Base-by-base conservation (phyloP, 2,888 invertebrate genomes). In the Hermaeophaga mercurialis region DNA sequence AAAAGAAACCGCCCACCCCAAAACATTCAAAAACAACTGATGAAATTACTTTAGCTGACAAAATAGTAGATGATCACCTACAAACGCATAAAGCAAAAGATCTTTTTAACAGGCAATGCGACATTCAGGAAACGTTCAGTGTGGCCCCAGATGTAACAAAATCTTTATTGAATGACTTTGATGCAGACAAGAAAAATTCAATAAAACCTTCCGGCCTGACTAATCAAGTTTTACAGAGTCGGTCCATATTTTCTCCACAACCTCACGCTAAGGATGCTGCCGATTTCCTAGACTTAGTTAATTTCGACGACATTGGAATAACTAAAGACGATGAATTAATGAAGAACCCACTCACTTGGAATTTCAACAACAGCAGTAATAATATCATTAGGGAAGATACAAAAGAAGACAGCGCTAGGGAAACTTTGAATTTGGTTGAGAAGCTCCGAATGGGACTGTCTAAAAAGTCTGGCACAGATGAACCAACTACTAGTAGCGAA, bases 391-490 rank as follows among this genome's bases (percentile, higher is more conserved):
- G 88, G 70, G 89, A 89, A 71, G 90, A 90, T 72, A 85, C 88
- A 1, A 89, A 89, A 71, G 93, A 93, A 74, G 89, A 90, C 68
- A 89, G 89, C 66, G 89, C 90, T 0, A 82, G 90, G 60, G 93
- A 91, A 73, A 94, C 94, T 0, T 79, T 90, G 58, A 88, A 91
- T 78, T 80, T 94, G 19, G 90, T 94, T 3, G 91, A 93, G 71
- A 91, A 94, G 70, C 78, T 94, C 12, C 81, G 93, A 44, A 84
- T 87, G 82, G 86, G 87, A 70, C 80, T 89, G 67, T 83, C 82
- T 24, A 87, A 88, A 71, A 89, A 87, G 74, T 83, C 85, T 12
- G 81, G 64, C 44, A 67, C 71, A 2, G 77, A 77, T 39, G 78
- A 78, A 57, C 64, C 70, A 6, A 66, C 69, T 7, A 84, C 71